Base-by-base conservation (phyloP, 2,888 invertebrate species). In the Patella caerulea region DNA sequence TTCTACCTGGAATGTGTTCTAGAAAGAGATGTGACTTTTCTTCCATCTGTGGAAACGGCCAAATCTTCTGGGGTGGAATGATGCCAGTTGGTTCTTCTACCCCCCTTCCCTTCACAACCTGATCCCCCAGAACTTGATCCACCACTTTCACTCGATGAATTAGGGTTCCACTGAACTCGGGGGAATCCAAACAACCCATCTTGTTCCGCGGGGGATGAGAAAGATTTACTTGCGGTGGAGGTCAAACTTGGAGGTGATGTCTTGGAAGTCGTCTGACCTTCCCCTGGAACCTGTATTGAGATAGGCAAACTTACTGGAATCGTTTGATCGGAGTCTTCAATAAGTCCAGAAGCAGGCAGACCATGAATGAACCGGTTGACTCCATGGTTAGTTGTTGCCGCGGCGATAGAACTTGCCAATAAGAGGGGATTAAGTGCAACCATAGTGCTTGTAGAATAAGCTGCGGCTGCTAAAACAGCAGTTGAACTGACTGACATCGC, bases 1-100 rank as follows among this genome's bases (percentile, higher is more conserved):
- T 74, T 82, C 82, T 80, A 91, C 91, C 91, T 89, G 77, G 91
- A 91, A 80, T 90, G 90, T 55, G 91, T 89, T 69, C 90, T 87
- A 9, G 91, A 91, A 53, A 91, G 82, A 19, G 90, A 89, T 45
- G 88, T 88, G 69, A 88, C 86, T 78, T 88, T 88, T 29, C 89
- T 80, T 34, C 88, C 87, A 80, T 88, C 89, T 59, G 84, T 82
- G 54, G 85, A 82, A 7, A 85, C 53, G 9, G 83, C 77, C 29
- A 83, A 65, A 65, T 65, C 65, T 65, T 65, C 65, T 65, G 65
- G 65, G 4, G 65, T 65, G 24, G 65, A 65, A 19, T 80, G 65
- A 75, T 69, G 74, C 79, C 65, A 54, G 78, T 78, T 71, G 81
- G 81, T 69, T 83, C 12, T 65, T 11, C 14, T 24, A 15, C 9